A percentile compares a stretch with the other conserved stretches of the same genome.
These are phyloP conservation scores for Falco rusticolus DNA, from an alignment of 2,797 vertebrate species.

Conservation along the genomic window DNA sequence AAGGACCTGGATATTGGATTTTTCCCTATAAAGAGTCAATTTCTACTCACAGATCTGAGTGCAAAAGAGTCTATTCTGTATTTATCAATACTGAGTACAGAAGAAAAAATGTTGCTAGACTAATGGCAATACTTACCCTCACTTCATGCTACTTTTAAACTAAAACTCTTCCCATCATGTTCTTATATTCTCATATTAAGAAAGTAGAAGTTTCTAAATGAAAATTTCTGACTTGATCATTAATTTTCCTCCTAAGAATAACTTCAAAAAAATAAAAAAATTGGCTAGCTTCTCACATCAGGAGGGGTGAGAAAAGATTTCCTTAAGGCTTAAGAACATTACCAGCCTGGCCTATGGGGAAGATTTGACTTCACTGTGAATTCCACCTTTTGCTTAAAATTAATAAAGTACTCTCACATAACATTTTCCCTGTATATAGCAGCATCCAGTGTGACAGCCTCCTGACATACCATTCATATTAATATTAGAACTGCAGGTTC, in stretches of 20 bases:
- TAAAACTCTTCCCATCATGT: neutral
- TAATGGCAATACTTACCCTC: neutral
- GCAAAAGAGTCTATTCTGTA: neutral
- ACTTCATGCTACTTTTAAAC: neutral
- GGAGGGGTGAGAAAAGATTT: neutral
- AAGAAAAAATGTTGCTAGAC: neutral
- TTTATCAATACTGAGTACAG: neutral
- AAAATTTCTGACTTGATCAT: neutral
- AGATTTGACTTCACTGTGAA: neutral
- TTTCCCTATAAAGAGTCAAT: slow-evolving; percentile 34
- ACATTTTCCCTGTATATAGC: neutral
- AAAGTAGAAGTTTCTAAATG: slow-evolving; percentile 31
- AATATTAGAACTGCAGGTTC: neutral
- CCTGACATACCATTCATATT: neutral
- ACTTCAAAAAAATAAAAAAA: neutral
- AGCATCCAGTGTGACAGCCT: neutral
- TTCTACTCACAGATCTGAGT: slow-evolving; percentile 12
- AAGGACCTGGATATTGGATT: slow-evolving; percentile 30
- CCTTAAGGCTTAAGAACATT: neutral
- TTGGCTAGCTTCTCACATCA: neutral
- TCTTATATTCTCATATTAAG: slow-evolving; percentile 2
- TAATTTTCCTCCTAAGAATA: neutral
- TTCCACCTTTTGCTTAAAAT: neutral
- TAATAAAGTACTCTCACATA: neutral
- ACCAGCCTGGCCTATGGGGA: neutral